Evolutionary conservation across 2,888 invertebrate genomes (phyloP).

Genomic region (Altica lythri): DNA sequence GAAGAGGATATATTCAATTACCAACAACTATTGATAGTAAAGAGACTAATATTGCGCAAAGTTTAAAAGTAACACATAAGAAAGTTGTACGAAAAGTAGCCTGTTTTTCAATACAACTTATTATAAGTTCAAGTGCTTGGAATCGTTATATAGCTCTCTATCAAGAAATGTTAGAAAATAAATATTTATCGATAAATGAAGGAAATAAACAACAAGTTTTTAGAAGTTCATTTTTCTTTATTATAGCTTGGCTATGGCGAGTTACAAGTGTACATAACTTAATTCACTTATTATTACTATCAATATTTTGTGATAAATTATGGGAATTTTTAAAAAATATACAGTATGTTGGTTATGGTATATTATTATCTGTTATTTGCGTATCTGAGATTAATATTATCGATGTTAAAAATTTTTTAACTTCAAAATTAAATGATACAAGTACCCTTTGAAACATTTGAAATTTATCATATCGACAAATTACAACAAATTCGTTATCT

Average conservation of each 20-base stretch:
- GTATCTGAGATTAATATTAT: slow-evolving; percentile 74
- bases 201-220: slow-evolving; percentile 64
- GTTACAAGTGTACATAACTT: slow-evolving; percentile 79
- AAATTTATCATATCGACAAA: too few species aligned
- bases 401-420: slow-evolving; percentile 64
- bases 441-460: slow-evolving; percentile 36
- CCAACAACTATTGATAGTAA: slow-evolving; percentile 60
- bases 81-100: slow-evolving; percentile 69
- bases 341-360: slow-evolving; percentile 73
- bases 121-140: slow-evolving; percentile 79
- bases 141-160: slow-evolving; percentile 82
- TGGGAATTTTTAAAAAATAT: slow-evolving; percentile 76
- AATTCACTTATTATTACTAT: slow-evolving; percentile 72
- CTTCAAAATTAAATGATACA: slow-evolving; percentile 57
- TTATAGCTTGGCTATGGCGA: slow-evolving; percentile 76
- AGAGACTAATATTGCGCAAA: slow-evolving; percentile 66
- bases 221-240: slow-evolving; percentile 74
- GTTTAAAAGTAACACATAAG: slow-evolving; percentile 70
- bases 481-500: too few species aligned
- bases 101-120: slow-evolving; percentile 71
- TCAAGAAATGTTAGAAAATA: slow-evolving; percentile 75
- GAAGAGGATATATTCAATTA: slow-evolving; percentile 73
- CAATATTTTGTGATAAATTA: slow-evolving; percentile 80
- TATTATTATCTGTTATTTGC: slow-evolving; percentile 69
- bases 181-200: slow-evolving; percentile 61